Base-by-base conservation (phyloP, 1,140 invertebrate species). In the Drosophila tani region DNA sequence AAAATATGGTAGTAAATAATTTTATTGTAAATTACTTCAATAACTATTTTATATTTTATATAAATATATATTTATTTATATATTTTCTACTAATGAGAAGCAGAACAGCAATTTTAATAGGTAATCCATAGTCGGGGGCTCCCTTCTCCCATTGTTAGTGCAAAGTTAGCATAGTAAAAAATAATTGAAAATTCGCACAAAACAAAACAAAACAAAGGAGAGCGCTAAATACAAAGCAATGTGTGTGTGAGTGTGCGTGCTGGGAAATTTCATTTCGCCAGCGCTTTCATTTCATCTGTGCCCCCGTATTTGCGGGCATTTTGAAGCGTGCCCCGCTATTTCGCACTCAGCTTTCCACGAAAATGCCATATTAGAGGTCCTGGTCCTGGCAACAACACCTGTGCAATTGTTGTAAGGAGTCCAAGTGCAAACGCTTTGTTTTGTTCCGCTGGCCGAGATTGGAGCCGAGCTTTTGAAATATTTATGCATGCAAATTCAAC, bases 401-500 rank as follows among this genome's bases (percentile, higher is more conserved):
- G 64, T 29, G 21, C 69, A 71, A 50, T 59, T 73, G 69, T 71
- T 73, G 49, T 70, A 70, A 71, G 69, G 68, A 73, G 69, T 71
- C 69, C 69, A 58, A 71, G 67, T 73, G 69, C 67, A 71, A 71
- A 59, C 53, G 66, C 41, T 73, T 73, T 73, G 69, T 73, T 73
- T 51, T 59, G 45, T n/a, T n/a, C 40, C 32, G 32, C 32, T 73
- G 67, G 53, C 55, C 53, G 67, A 73, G 69, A 73, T 73, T 73
- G 69, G 67, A 73, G 67, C 69, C 69, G 53, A 47, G 58, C 63
- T 85, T 81, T 62, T 81, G 60, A 81, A 84, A 84, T 85, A 84
- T 84, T 84, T 84, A 81, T 81, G 81, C 81, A 84, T 84, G 81
- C 82, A 85, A 84, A 84, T 85, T 73, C 67, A 76, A 47, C 58